These are phyloP conservation scores for Gopherus evgoodei DNA, from an alignment of 2,113 vertebrate genomes.

Conservation along the genomic window DNA sequence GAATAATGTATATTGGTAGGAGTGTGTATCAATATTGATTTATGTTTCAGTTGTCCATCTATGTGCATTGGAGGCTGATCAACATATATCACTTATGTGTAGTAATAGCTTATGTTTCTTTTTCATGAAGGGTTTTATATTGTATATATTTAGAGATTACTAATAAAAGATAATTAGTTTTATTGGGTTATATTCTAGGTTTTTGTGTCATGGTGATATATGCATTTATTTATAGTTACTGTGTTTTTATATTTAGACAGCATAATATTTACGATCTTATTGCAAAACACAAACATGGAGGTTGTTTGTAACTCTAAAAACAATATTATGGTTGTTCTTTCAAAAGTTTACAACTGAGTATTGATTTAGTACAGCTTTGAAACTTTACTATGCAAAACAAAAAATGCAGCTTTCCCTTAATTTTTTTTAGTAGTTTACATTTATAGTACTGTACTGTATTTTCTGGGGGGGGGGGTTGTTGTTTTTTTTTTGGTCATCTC, in stretches of 20 bases:
- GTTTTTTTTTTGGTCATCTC: too few relatives aligned
- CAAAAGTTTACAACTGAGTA: too few relatives aligned
- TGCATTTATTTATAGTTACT: conserved; percentile 3
- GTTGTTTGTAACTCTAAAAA: too few relatives aligned
- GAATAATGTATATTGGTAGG: neutral
- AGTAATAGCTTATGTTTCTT: neutral
- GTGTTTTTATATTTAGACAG: neutral
- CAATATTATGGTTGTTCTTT: too few relatives aligned
- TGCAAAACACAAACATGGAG: neutral
- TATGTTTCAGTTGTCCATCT: neutral
- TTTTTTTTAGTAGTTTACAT: too few relatives aligned
- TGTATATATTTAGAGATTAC: neutral
- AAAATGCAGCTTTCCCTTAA: too few relatives aligned
- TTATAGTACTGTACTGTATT: too few relatives aligned
- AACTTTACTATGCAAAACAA: too few relatives aligned
- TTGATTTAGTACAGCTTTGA: too few relatives aligned
- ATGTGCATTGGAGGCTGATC: neutral
- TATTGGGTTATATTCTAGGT: neutral
- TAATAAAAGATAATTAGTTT: conserved; percentile 31
- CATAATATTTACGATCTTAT: neutral
- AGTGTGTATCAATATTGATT: neutral
- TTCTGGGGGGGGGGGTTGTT: too few relatives aligned
- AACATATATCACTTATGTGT: neutral
- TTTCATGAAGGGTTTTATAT: neutral
- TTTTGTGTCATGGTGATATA: conserved; percentile 5